phyloP scores from a whole-genome alignment of 2,797 vertebrate genomes.

The Platalea minor region DNA sequence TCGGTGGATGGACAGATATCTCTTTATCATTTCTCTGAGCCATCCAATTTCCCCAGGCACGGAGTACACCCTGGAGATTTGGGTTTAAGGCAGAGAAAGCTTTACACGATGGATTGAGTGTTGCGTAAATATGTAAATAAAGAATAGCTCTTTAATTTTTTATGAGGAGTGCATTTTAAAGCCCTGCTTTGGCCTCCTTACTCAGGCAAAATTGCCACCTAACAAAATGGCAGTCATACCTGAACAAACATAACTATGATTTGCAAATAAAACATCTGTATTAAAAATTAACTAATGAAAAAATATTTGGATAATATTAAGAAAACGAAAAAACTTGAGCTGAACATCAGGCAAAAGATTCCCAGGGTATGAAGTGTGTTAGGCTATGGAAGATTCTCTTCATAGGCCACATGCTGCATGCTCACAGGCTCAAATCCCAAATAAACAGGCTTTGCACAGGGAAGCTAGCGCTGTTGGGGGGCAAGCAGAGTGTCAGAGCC shows the following conservation, averaged over 20 bases:
- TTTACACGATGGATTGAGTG: constrained; percentile 60
- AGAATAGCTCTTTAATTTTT: constrained; percentile 65
- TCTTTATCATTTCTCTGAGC: constrained; percentile 51
- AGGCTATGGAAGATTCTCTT: neutral
- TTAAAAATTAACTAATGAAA: constrained; percentile 56
- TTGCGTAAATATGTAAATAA: constrained; percentile 69
- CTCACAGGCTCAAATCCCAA: neutral
- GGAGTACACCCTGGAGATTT: constrained; percentile 39
- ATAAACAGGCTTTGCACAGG: neutral
- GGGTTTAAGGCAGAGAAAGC: constrained; percentile 61
- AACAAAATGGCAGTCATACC: constrained; percentile 61
- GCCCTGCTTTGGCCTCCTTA: constrained; percentile 27
- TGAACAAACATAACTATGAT: constrained; percentile 45
- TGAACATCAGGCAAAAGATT: neutral
- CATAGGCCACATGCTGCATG: neutral
- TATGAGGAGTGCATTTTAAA: constrained; percentile 66
- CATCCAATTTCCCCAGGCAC: constrained; percentile 62
- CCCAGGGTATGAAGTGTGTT: neutral
- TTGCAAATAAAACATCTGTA: constrained; percentile 7
- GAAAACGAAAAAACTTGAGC: neutral
- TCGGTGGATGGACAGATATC: constrained; percentile 41
- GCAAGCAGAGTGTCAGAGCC: neutral
- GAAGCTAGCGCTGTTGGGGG: neutral
- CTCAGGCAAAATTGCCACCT: constrained; percentile 47
- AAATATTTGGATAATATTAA: constrained; percentile 21